Base-by-base conservation (phyloP, 2,888 invertebrate species). In the Lamproptera curius region DNA sequence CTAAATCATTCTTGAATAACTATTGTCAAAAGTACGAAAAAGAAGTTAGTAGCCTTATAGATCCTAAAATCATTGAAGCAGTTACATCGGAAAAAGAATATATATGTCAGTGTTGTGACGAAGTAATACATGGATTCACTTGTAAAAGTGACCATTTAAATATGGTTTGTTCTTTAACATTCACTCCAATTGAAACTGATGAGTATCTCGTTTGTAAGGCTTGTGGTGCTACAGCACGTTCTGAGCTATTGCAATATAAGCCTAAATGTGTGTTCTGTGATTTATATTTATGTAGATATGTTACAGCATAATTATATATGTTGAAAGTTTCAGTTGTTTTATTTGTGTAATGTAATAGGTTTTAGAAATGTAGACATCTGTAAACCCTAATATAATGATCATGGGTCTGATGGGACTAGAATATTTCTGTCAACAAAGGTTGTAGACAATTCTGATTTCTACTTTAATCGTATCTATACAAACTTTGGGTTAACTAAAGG, bases 251-350 rank as follows among this genome's bases (percentile, higher is more conserved):
- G 36, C 3, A 50, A 9, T 53, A 62, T 3, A 65, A 67, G n/a
- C 71, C 73, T 8, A 47, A 61, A 15, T 87, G 87, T 70, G 50
- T 76, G 2, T 78, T 76, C 46, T 87, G 87, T 73, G 85, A 85
- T 66, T 55, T 69, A 42, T 54, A 62, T 57, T 69, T 82, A 44
- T 16, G 42, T 42, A 31, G 36, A 37, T 42, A 16, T 38, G 16
- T 45, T 16, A 31, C 20, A 15, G 33, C 31, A 37, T 46, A 34
- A 17, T 15, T 16, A 40, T 35, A 3, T 20, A 42, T 15, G 31
- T 2, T 17, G 10, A 8, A 13, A 14, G 0, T n/a, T 8, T 38
- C 4, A 23, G 9, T 9, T 1, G 8, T 1, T 23, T 23, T 11
- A 9, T 38, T 23, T 15, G 6, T 14, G 8, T 26, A n/a, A 4